Evolutionary conservation across 53 echinoderm and acorn worm genomes (phyloP), one percentile per base, ranked within the genome.

Genomic region (Glandiceps talaboti): DNA sequence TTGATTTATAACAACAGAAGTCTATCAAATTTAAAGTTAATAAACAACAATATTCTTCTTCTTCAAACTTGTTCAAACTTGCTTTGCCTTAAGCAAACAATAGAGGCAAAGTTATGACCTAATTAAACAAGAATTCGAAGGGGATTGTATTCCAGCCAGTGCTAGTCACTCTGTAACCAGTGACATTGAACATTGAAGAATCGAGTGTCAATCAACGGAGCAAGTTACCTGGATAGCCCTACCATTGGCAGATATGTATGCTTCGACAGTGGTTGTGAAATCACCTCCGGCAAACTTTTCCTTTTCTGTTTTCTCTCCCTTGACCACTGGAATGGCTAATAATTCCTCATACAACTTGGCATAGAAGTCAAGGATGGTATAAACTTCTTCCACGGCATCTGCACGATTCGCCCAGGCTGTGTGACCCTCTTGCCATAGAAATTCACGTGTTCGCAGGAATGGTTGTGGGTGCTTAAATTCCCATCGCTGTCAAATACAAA

Each of bases 401-500:
- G 89, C 85, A 74, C 79, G 33, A 74, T 86, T 90, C 73, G 94
- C 88, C 92, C 92, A 94, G 27, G 94, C 94, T 78, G 94, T 94
- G 86, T 94, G 94, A 31, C 94, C 94, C 80, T 94, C 94, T 77
- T 94, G 94, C 94, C 94, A 94, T 14, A 94, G 85, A 82, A 94
- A 94, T 83, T 94, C 94, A 26, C 94, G 83, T 33, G 94, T 94
- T 6, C 94, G 89, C 76, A 94, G 82, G 90, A 94, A 94, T n/a
- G 94, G 94, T 80, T 94, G 94, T 0, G 94, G 94, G 75, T 94
- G 94, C 79, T 94, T 94, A 87, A 94, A 94, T 81, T 94, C 94
- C 94, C 94, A 94, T 20, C 94, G 76, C 94, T 94, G 81, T 30
- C 1, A 79, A n/a, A n/a, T n/a, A n/a, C n/a, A n/a, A n/a, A 28